These are phyloP conservation scores for Elegia similella DNA, from an alignment of 2,888 invertebrate genomes.

Conservation along the genomic window DNA sequence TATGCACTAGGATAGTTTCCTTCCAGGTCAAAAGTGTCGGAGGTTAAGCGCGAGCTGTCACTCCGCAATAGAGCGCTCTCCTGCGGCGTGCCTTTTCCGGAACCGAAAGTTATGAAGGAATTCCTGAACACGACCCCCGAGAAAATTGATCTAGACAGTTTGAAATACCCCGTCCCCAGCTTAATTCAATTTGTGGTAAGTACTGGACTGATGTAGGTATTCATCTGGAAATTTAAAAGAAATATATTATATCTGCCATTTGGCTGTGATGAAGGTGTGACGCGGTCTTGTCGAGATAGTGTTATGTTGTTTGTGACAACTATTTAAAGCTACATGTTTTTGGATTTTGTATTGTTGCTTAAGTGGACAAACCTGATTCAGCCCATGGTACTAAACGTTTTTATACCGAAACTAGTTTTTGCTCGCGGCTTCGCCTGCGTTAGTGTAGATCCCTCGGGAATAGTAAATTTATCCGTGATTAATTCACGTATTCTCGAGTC, in stretches of 20 bases:
- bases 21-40: constrained; percentile 83
- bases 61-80: constrained; percentile 85
- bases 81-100: constrained; percentile 84
- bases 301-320: background rate
- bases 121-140: constrained; percentile 82
- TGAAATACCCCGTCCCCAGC: constrained; percentile 84
- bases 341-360: too few relatives aligned
- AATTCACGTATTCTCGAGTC: too few relatives aligned
- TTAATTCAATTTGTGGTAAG: constrained; percentile 86
- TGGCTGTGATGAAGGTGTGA: background rate
- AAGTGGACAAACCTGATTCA: too few relatives aligned
- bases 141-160: constrained; percentile 74
- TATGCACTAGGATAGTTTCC: constrained; percentile 19
- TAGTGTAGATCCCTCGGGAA: too few relatives aligned
- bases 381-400: too few relatives aligned
- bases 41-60: constrained; percentile 85
- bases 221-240: background rate
- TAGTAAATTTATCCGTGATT: too few relatives aligned
- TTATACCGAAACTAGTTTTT: too few relatives aligned
- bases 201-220: constrained; percentile 9
- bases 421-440: too few relatives aligned
- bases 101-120: constrained; percentile 87
- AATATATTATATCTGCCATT: background rate
- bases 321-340: background rate
- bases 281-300: background rate